Evolutionary conservation across 2,888 invertebrate genomes (phyloP), one percentile per base, ranked within the genome.

Genomic region (Lucinisca nassula): DNA sequence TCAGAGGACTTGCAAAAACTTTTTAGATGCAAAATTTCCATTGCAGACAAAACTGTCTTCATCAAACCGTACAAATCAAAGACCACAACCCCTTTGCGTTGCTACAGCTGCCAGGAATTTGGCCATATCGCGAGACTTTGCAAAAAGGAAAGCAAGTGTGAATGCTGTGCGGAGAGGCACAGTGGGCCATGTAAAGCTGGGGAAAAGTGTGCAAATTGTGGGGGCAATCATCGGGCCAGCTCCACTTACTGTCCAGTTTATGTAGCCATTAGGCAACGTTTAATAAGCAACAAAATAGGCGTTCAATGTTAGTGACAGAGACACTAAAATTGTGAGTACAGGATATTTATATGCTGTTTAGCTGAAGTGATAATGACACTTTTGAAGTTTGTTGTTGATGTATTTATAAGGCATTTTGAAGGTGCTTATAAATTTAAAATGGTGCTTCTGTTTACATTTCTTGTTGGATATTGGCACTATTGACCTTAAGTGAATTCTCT

Each of bases 31-130:
- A 17, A 32, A 32, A 55, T 77, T 32, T 12, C 14, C 38, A 51
- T 77, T n/a, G 10, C 21, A 21, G 24, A 70, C 24, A 49, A 51
- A 38, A 2, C 76, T 40, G 27, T 67, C 1, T 1, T 6, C 1
- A 27, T 70, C 12, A n/a, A 67, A 17, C 4, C 76, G 32, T 82
- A 82, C 49, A 38, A 35, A 61, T 61, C 45, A 14, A 82, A 82
- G 24, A 61, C 35, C 14, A 67, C 49, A 49, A 45, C 74, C 4
- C 82, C 82, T 0, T 67, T 70, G 10, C 61, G 82, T 67, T 82
- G 82, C 30, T 82, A 75, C 51, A 82, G 76, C 49, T 82, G 82
- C 30, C 82, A 82, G 24, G 24, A 12, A 40, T 82, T 67, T 45
- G 82, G 82, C 0, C 76, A 82, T 38, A 76, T 82, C 8, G 61